Percentiles rank a stretch among this genome's conserved stretches.
phyloP scores from a whole-genome alignment of 2,113 vertebrate species.

The Lipotes vexillifer region DNA sequence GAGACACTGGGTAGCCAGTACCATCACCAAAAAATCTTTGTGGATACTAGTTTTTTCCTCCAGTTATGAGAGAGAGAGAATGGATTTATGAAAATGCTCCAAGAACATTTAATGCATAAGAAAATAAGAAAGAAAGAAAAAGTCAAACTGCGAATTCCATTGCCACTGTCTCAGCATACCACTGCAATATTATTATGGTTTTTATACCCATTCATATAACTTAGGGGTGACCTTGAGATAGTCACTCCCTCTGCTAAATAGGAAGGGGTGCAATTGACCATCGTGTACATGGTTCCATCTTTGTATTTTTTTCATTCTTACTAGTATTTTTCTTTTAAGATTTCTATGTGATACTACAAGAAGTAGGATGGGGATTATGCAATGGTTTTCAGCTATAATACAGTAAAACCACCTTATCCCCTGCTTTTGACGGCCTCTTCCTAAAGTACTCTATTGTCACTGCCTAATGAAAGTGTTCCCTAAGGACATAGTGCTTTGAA shows the following conservation, averaged over 20 bases:
- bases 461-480: not conserved
- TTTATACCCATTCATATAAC: not conserved
- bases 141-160: not conserved
- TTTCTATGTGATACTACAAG: slow-evolving; percentile 19
- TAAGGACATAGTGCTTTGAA: not conserved
- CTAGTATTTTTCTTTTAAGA: not conserved
- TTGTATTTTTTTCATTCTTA: not conserved
- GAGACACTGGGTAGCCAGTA: not conserved
- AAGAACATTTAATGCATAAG: not conserved
- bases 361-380: not conserved
- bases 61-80: not conserved
- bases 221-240: not conserved
- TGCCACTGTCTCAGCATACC: not conserved
- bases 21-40: not conserved
- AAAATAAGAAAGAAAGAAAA: not conserved
- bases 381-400: slow-evolving; percentile 11
- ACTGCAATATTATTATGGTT: not conserved
- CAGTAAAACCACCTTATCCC: not conserved
- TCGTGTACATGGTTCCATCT: not conserved
- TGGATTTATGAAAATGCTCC: not conserved
- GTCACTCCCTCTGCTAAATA: not conserved
- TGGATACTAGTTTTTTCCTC: not conserved
- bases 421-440: slow-evolving; percentile 21
- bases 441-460: slow-evolving; percentile 7
- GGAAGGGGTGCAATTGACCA: not conserved